These are phyloP conservation scores for Phragmatobia fuliginosa DNA, from an alignment of 2,888 invertebrate species.

Conservation along the genomic window DNA sequence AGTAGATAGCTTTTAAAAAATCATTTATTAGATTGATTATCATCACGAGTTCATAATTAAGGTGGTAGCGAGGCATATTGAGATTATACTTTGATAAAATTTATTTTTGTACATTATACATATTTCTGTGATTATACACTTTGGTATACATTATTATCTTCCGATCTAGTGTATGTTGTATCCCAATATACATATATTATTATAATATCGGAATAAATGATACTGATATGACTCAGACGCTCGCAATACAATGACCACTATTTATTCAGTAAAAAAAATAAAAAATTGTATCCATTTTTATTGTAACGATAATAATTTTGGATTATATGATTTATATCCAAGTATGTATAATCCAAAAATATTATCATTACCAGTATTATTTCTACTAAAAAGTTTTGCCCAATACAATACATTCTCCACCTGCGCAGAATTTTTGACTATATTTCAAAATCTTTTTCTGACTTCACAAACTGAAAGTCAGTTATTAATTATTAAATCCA, in stretches of 20 bases:
- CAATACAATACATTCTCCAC: background rate
- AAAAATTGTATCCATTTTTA: background rate
- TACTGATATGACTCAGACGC: background rate
- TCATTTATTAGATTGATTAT: no score
- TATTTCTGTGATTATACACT: no score
- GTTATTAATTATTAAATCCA: background rate
- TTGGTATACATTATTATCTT: background rate
- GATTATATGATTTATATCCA: no score
- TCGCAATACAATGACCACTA: background rate
- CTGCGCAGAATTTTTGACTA: background rate
- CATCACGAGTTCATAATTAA: background rate
- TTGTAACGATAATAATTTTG: no score
- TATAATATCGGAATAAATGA: background rate
- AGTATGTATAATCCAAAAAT: no score
- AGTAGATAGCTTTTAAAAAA: no score
- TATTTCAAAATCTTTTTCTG: background rate
- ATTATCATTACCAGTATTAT: no score
- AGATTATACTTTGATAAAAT: background rate
- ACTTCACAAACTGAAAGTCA: background rate
- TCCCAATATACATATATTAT: no score
- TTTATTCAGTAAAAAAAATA: background rate
- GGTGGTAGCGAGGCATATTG: background rate
- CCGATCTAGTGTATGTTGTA: no score
- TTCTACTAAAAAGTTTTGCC: background rate
- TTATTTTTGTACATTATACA: no score